A percentile compares a stretch with the other conserved stretches of the same genome.
These are phyloP conservation scores for Etheostoma spectabile DNA, from an alignment of 2,113 vertebrate species.

Conservation along the genomic window DNA sequence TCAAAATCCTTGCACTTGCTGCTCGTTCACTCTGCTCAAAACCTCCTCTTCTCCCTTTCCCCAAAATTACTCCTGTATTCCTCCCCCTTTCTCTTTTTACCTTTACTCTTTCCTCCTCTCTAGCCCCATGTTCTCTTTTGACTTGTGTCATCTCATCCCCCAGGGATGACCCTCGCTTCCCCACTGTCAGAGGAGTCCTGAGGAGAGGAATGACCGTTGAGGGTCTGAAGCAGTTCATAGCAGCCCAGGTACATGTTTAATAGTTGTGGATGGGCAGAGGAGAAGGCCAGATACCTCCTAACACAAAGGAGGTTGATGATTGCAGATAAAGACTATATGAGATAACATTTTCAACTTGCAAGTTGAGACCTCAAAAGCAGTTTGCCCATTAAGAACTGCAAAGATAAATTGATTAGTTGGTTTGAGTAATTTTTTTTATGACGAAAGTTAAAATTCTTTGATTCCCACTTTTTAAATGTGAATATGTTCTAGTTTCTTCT, in stretches of 20 bases:
- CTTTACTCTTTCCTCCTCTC: no score
- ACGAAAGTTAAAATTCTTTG: no score
- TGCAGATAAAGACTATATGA: not conserved
- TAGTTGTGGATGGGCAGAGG: not conserved
- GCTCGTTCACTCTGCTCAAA: no score
- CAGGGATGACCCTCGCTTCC: conserved; percentile 98
- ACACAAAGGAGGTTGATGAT: not conserved
- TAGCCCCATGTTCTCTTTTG: not conserved
- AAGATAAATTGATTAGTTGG: no score
- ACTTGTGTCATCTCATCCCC: conserved; percentile 14
- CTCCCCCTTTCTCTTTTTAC: not conserved
- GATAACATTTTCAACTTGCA: not conserved
- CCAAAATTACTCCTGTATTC: not conserved
- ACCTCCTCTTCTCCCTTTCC: not conserved
- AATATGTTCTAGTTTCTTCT: no score
- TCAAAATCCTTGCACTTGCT: no score
- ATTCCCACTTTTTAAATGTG: no score
- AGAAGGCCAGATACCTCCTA: not conserved
- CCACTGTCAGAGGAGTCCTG: conserved; percentile 96
- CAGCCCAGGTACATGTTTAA: conserved; percentile 90
- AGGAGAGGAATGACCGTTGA: conserved; percentile 99
- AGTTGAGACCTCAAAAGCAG: not conserved
- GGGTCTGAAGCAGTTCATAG: conserved; percentile 97
- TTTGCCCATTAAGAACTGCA: not conserved
- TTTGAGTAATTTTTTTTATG: no score